A percentile compares a stretch with the other conserved stretches of the same genome.
Conservation (phyloP, 2,888 invertebrate genomes). For the Calameuta pallipes region DNA sequence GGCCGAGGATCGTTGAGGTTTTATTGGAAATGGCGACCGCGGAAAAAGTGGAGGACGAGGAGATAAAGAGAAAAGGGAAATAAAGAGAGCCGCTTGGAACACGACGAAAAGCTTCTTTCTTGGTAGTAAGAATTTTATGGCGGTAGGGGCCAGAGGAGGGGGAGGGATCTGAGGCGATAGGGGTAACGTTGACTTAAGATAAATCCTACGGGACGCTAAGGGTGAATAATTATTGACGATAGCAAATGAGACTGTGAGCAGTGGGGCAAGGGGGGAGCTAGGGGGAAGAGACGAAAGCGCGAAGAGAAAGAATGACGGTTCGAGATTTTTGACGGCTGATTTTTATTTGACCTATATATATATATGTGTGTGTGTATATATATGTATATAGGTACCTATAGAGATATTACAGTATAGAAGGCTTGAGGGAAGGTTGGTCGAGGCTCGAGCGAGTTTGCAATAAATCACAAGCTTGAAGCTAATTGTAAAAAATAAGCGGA, state of each 20-base stretch:
- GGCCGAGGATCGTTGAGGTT: not conserved
- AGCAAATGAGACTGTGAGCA: not conserved
- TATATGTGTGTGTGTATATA: too few species aligned
- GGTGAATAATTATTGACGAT: not conserved
- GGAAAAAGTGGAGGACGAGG: not conserved
- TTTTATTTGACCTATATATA: not conserved
- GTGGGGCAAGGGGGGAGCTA: not conserved
- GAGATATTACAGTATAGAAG: not conserved
- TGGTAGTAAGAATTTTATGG: not conserved
- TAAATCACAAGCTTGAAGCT: not conserved
- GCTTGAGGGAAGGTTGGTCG: not conserved
- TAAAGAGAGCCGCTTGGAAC: not conserved
- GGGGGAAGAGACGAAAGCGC: not conserved
- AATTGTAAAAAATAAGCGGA: conserved; percentile 4
- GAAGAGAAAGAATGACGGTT: not conserved
- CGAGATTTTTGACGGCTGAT: not conserved
- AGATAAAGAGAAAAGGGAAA: not conserved
- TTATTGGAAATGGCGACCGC: not conserved
- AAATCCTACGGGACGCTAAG: not conserved
- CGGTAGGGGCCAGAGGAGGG: not conserved
- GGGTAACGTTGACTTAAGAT: not conserved
- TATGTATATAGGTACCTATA: too few species aligned
- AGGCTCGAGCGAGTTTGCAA: conserved; percentile 1
- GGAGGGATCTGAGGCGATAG: not conserved
- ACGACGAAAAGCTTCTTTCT: not conserved